These are phyloP conservation scores for Leucoma salicis DNA, from an alignment of 2,888 invertebrate genomes.

Conservation along the genomic window DNA sequence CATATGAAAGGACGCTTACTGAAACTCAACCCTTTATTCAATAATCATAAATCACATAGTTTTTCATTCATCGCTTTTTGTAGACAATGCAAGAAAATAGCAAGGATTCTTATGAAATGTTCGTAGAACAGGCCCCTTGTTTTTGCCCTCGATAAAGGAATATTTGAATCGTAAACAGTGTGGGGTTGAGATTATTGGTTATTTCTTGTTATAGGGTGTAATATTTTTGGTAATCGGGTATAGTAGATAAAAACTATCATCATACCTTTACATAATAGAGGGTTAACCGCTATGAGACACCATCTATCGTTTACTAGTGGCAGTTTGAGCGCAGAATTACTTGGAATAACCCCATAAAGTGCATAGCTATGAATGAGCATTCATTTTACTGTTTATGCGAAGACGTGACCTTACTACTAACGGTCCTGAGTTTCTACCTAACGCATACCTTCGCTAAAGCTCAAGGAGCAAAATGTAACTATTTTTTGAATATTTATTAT, in stretches of 20 bases:
- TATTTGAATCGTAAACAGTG: not conserved
- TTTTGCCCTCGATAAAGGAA: not conserved
- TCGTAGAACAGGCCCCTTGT: not conserved
- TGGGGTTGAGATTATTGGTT: not conserved
- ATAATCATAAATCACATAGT: constrained; percentile 23
- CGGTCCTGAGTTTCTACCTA: constrained; percentile 11
- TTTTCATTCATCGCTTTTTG: constrained; percentile 21
- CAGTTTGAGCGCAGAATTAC: too few relatives aligned
- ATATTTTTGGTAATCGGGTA: too few relatives aligned
- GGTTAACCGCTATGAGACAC: too few relatives aligned
- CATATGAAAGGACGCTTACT: too few relatives aligned
- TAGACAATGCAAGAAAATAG: constrained; percentile 11
- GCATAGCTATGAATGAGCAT: constrained; percentile 30
- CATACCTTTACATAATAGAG: too few relatives aligned
- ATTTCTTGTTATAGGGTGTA: not conserved
- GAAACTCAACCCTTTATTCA: constrained; percentile 19
- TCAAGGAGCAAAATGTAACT: constrained; percentile 14
- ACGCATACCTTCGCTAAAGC: constrained; percentile 11
- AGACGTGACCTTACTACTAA: constrained; percentile 18
- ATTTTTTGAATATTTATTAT: constrained; percentile 4
- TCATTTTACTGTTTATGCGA: constrained; percentile 26
- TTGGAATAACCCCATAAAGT: constrained; percentile 28
- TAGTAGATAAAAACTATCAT: too few relatives aligned
- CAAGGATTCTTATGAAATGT: constrained; percentile 6
- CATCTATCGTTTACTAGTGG: too few relatives aligned